Evolutionary conservation across 2,113 vertebrate genomes (phyloP).

Genomic region (Pan troglodytes): NHGRI_mPanTro3-v2.1_pri NC_072418.2:17595501-17596000

Average conservation of each 20-base stretch:
- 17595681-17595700: neutral
- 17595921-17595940: neutral
- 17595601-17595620: neutral
- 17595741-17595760: neutral
- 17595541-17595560: neutral
- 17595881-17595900: neutral
- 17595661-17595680: neutral
- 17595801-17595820: neutral
- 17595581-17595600: neutral
- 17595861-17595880: neutral
- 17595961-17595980: neutral
- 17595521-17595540: neutral
- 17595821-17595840: neutral
- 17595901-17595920: neutral
- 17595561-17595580: neutral
- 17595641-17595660: neutral
- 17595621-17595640: neutral
- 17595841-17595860: neutral
- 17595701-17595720: neutral
- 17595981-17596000: neutral
- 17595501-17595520: neutral
- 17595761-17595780: neutral
- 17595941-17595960: neutral
- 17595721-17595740: neutral
- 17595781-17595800: neutral